Base-by-base conservation (phyloP, 2,113 vertebrate genomes). In the Cololabis saira region DNA sequence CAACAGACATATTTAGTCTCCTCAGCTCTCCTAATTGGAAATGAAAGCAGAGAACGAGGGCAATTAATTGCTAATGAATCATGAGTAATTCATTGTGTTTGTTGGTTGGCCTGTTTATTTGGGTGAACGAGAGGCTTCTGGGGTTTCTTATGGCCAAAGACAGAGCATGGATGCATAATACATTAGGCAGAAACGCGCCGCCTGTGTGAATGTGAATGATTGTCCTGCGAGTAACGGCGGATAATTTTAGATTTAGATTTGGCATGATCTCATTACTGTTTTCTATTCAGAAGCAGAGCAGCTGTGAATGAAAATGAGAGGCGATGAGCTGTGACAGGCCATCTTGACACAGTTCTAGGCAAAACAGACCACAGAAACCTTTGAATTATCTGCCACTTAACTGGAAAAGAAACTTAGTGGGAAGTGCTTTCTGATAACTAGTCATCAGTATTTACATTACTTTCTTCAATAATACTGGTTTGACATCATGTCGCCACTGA, bases 51-150 rank as follows among this genome's bases (percentile, higher is more conserved):
- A 80, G 82, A 91, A 91, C 85, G 88, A 90, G 90, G 74, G 58
- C 74, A 90, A 92, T 92, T 92, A 91, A 92, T 94, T 92, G 92
- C 89, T 92, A 91, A 93, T 91, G 90, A 91, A 89, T 91, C 91
- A 93, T 93, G 91, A 91, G 90, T 93, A 93, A 94, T 94, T 92
- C 84, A 93, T 92, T 88, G 86, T 91, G 91, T 91, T 93, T 90
- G 90, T 76, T 87, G 85, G 89, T 86, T 81, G 86, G 75, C 78
- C 82, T 91, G 89, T 92, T 90, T 91, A 91, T 91, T 91, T 87
- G 76, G 89, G 82, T 84, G 86, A 89, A 81, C 50, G 69, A 75
- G 85, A 75, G 79, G 80, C 85, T 87, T 75, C 73, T 71, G 81
- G 81, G 67, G 87, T 87, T 86, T 89, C 89, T 90, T 79, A 76